Evolutionary conservation across 2,113 vertebrate species (phyloP).

Genomic region (Hirundichthys speculiger): DNA sequence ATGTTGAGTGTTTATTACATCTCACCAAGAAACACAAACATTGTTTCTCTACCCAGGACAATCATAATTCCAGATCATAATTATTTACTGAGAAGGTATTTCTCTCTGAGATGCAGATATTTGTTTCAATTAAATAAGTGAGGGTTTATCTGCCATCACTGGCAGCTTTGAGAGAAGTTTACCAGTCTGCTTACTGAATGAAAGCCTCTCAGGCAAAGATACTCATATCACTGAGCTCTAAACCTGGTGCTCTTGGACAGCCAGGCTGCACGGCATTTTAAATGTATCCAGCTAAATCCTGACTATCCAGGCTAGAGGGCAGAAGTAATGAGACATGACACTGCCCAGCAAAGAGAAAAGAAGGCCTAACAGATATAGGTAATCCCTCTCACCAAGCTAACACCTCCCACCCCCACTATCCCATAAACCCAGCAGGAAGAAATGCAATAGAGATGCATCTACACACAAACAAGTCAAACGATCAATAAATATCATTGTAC

Average conservation of each 20-base stretch:
- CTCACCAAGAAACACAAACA: background rate
- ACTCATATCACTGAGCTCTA: constrained; percentile 63
- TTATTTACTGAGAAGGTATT: constrained; percentile 4
- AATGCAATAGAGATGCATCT: background rate
- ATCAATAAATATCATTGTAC: constrained; percentile 5
- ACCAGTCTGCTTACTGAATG: constrained; percentile 58
- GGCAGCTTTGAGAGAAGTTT: constrained; percentile 66
- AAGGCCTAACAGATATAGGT: constrained; percentile 67
- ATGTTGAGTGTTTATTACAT: background rate
- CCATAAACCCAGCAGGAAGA: constrained; percentile 39
- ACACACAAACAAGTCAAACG: constrained; percentile 18
- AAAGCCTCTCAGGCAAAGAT: constrained; percentile 54
- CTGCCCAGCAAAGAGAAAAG: constrained; percentile 55
- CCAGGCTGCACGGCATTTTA: constrained; percentile 59
- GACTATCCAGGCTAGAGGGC: constrained; percentile 49
- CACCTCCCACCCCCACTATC: constrained; percentile 56
- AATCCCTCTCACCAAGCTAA: constrained; percentile 75
- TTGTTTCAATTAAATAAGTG: constrained; percentile 69
- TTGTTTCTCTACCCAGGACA: background rate
- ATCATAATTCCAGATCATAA: constrained; percentile 21
- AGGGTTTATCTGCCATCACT: constrained; percentile 58
- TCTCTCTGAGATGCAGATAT: constrained; percentile 24
- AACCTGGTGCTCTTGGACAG: constrained; percentile 53
- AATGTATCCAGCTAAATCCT: constrained; percentile 71
- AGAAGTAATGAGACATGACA: constrained; percentile 77